phyloP scores from a whole-genome alignment of 2,888 invertebrate species.

The Schizaphis graminum region DNA sequence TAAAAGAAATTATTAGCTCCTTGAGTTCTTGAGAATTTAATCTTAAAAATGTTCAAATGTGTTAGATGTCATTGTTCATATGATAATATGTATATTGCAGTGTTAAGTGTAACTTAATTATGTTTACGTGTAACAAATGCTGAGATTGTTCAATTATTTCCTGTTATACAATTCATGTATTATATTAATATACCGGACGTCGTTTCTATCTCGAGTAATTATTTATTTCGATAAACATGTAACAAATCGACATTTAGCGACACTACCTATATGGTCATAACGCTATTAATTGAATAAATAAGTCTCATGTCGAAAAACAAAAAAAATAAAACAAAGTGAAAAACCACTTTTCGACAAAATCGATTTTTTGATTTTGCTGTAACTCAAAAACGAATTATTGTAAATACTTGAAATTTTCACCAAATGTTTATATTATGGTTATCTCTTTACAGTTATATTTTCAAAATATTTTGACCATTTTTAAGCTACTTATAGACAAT shows the following conservation, averaged over 20 bases:
- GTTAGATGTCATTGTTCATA: background rate
- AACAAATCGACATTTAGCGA: background rate
- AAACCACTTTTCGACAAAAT: too few relatives aligned
- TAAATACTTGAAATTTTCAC: too few relatives aligned
- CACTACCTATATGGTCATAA: background rate
- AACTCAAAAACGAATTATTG: too few relatives aligned
- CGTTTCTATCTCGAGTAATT: background rate
- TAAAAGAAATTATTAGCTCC: background rate
- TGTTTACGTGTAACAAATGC: background rate
- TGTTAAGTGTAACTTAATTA: background rate
- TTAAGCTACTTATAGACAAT: too few relatives aligned
- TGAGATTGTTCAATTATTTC: background rate
- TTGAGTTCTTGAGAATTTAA: background rate
- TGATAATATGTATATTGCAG: background rate
- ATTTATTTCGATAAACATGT: background rate
- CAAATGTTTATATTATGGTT: too few relatives aligned
- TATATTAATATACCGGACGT: background rate
- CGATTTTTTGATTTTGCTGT: too few relatives aligned
- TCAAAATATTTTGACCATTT: too few relatives aligned
- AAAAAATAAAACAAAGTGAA: too few relatives aligned
- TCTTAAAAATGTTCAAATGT: background rate
- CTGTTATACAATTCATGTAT: background rate
- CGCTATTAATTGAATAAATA: background rate
- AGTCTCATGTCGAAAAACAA: too few relatives aligned
- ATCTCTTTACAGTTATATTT: too few relatives aligned